Evolutionary conservation across 2,888 invertebrate genomes (phyloP).

Genomic region (Iselma pallidipennis): DNA sequence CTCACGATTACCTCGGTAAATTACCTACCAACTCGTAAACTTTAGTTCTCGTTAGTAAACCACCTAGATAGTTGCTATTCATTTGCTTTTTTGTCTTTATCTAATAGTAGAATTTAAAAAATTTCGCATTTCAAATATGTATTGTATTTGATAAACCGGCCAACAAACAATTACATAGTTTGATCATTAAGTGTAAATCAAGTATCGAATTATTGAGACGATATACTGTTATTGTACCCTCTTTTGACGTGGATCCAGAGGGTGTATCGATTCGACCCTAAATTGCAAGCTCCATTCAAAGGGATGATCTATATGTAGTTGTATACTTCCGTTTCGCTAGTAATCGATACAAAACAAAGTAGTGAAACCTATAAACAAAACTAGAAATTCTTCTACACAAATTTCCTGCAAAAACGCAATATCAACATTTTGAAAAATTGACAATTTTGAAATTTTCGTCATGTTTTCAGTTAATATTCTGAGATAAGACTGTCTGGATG

Average conservation of each 20-base stretch:
- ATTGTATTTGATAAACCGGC: not conserved
- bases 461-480: not conserved
- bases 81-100: not conserved
- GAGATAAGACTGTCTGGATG: not conserved
- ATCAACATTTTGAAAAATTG: not conserved
- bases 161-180: not conserved
- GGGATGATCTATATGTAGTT: slow-evolving; percentile 2
- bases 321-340: slow-evolving; percentile 6
- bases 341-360: not conserved
- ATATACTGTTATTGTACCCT: slow-evolving; percentile 3
- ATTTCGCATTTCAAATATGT: not conserved
- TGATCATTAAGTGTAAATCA: not conserved
- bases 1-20: slow-evolving; percentile 47
- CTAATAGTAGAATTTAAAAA: not conserved
- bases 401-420: not conserved
- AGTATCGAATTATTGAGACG: not conserved
- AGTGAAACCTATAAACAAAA: not conserved
- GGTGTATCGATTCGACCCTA: slow-evolving; percentile 5
- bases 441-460: not conserved
- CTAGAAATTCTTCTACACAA: not conserved
- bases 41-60: slow-evolving; percentile 25
- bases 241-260: not conserved
- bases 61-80: slow-evolving; percentile 8
- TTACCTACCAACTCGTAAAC: slow-evolving; percentile 35
- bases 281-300: slow-evolving; percentile 8